Conservation (phyloP, 2,797 vertebrate genomes). For the Jordanella pulchra region DNA sequence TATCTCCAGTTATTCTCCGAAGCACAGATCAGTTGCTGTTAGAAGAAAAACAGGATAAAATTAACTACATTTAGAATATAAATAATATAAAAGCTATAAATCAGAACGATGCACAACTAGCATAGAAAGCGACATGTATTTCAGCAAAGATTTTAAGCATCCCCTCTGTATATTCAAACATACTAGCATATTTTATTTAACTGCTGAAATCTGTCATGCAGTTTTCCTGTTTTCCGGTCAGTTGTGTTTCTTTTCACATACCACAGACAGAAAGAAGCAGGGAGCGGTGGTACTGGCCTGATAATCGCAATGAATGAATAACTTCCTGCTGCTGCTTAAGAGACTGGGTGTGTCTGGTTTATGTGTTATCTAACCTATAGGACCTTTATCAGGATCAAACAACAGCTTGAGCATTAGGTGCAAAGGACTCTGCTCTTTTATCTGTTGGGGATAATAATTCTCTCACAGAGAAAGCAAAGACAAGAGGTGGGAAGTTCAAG, state of each 20-base stretch:
- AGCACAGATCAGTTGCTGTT: not conserved
- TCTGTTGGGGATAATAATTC: slow-evolving; percentile 62
- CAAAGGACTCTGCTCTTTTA: slow-evolving; percentile 68
- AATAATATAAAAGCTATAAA: no score
- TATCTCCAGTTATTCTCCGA: not conserved
- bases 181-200: not conserved
- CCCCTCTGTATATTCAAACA: not conserved
- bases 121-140: not conserved
- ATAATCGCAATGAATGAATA: slow-evolving; percentile 74
- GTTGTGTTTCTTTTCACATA: slow-evolving; percentile 17
- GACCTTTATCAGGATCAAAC: slow-evolving; percentile 86
- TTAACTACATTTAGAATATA: no score
- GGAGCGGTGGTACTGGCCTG: slow-evolving; percentile 46
- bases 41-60: not conserved
- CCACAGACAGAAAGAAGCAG: slow-evolving; percentile 39
- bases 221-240: slow-evolving; percentile 1
- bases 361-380: slow-evolving; percentile 61
- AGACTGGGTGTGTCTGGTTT: slow-evolving; percentile 46
- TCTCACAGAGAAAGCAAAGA: slow-evolving; percentile 47
- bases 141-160: no score
- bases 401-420: slow-evolving; percentile 62
- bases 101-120: not conserved
- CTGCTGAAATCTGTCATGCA: not conserved
- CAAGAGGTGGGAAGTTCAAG: slow-evolving; percentile 42
- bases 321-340: slow-evolving; percentile 60